Evolutionary conservation across 2,797 vertebrate genomes (phyloP), one percentile per base, ranked within the genome.

Genomic region (Artibeus jamaicensis): DNA sequence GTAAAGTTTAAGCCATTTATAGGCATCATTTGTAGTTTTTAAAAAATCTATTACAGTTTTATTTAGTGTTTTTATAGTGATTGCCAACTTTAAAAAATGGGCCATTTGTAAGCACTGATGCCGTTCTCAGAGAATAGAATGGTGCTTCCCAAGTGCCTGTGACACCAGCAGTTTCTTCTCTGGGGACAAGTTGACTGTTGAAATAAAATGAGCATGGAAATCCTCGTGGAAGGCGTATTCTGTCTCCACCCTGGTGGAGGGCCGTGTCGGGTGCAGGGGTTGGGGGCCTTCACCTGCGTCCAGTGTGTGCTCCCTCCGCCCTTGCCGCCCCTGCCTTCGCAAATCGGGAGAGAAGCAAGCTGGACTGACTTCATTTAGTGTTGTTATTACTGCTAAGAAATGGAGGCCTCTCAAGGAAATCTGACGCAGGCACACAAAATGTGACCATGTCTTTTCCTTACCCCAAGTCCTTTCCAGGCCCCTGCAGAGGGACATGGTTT

Each of bases 181-280:
- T 86, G 85, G 65, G 73, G 57, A 44, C 68, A 21, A 32, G 48
- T 71, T 82, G 67, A 78, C 59, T 82, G n/a, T 81, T 95, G 84
- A 96, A 97, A 97, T 97, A 98, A 97, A 97, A 84, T 50, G 6
- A 93, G 48, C 78, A 16, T 86, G 55, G 24, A 94, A 93, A 91
- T 85, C 34, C 5, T 59, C 7, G 76, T 89, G 71, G 29, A 81
- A 55, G 15, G 8, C 48, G 46, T 91, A 11, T 76, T 84, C 18
- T 86, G 48, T 67, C 22, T 68, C 48, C 67, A 59, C n/a, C 42
- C n/a, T 42, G 5, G 11, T 15, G 42, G 77, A 32, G 78, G 46
- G 44, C 73, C 32, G 1, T 3, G 4, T 59, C 39, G 68, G 62
- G 37, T 9, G 12, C 19, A 32, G 67, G 1, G 9, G 0, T 16